phyloP scores from a whole-genome alignment of 2,113 vertebrate genomes.

The Ahaetulla prasina region DNA sequence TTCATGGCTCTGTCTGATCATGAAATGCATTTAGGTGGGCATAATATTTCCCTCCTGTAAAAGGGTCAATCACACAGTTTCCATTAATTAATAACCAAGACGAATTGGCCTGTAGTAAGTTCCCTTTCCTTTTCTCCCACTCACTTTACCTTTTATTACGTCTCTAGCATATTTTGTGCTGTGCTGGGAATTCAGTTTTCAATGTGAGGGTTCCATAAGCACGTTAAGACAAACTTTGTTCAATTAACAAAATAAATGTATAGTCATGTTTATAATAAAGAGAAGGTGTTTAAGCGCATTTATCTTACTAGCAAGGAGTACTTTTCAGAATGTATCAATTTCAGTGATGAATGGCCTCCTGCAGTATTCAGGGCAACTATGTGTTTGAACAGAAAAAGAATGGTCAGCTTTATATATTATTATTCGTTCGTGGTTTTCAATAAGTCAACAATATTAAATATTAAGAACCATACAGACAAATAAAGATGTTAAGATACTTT shows the following conservation, averaged over 20 bases:
- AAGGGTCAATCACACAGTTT: conserved; percentile 36
- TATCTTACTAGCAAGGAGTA: conserved; percentile 61
- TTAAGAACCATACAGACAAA: conserved; percentile 62
- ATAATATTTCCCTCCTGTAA: conserved; percentile 35
- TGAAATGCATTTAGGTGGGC: conserved; percentile 31
- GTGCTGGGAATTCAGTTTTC: conserved; percentile 24
- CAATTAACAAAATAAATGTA: conserved; percentile 60
- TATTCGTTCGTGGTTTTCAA: conserved; percentile 45
- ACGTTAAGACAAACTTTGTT: conserved; percentile 49
- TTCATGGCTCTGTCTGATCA: conserved; percentile 25
- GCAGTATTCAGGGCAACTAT: conserved; percentile 52
- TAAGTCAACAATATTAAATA: conserved; percentile 63
- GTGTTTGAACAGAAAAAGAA: conserved; percentile 55
- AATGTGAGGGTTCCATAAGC: conserved; percentile 25
- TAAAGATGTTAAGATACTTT: conserved; percentile 60
- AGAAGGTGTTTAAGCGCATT: conserved; percentile 52
- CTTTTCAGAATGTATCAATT: conserved; percentile 61
- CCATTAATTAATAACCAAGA: conserved; percentile 36
- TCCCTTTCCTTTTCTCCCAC: conserved; percentile 12
- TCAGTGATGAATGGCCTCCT: conserved; percentile 59
- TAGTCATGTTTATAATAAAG: conserved; percentile 58
- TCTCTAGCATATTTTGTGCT: conserved; percentile 29
- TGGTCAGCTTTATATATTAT: conserved; percentile 50
- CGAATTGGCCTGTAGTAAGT: background rate
- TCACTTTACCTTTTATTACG: conserved; percentile 41